A percentile compares a stretch with the other conserved stretches of the same genome.
These are phyloP conservation scores for Manacus vitellinus DNA, from an alignment of 2,113 vertebrate genomes.

Conservation along the genomic window DNA sequence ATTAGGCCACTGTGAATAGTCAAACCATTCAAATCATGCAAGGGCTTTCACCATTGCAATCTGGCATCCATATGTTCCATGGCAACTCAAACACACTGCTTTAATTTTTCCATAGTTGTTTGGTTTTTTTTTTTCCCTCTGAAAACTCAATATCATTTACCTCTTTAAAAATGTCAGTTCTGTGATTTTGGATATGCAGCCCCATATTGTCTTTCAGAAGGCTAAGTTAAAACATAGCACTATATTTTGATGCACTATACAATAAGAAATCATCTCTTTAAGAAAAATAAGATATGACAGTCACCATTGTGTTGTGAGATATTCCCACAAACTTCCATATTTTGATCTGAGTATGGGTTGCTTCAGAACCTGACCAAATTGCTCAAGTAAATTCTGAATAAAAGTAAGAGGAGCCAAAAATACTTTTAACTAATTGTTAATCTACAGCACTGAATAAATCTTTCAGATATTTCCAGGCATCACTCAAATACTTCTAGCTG, in stretches of 20 bases:
- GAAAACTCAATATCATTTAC: conserved; percentile 57
- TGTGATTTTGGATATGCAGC: conserved; percentile 26
- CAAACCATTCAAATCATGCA: conserved; percentile 34
- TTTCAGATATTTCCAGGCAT: not conserved
- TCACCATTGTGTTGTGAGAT: not conserved
- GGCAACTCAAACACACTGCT: conserved; percentile 48
- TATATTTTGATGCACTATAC: not conserved
- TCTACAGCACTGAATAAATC: not conserved
- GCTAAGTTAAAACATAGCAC: conserved; percentile 48
- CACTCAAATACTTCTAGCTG: not conserved
- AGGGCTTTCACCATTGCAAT: conserved; percentile 45
- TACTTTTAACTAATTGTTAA: not conserved
- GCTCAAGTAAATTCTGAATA: conserved; percentile 8
- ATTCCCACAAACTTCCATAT: not conserved
- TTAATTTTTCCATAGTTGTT: conserved; percentile 27
- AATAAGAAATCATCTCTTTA: not conserved
- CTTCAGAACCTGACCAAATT: not conserved
- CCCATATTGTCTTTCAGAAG: conserved; percentile 55
- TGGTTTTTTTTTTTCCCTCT: not conserved
- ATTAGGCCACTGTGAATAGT: conserved; percentile 60
- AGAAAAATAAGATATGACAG: not conserved
- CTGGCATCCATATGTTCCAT: conserved; percentile 66
- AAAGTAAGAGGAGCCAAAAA: not conserved
- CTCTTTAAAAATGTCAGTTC: conserved; percentile 38
- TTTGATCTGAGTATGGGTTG: not conserved